Base-by-base conservation (phyloP, 2,113 vertebrate species). In the Chinchilla lanigera region DNA sequence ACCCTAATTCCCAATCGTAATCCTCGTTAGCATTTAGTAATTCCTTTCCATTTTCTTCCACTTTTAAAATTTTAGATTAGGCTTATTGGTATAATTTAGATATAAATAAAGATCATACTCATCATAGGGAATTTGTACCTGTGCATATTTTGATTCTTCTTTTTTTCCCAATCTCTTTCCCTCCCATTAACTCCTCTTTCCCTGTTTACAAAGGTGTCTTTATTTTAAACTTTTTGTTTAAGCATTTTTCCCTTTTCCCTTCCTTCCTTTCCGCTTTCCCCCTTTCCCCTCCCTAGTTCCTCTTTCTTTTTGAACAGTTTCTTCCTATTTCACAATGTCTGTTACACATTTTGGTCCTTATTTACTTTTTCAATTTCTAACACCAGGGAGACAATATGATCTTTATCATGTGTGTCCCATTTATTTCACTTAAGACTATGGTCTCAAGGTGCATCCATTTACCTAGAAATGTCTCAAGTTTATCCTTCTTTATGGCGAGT, bases 1-100 rank as follows among this genome's bases (percentile, higher is more conserved):
- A 86, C 77, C 73, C 44, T 71, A 63, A 30, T 41, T 98, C 87
- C 54, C 17, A 93, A 24, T 65, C 94, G 77, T 65, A 73, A 88
- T 88, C 17, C 52, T 71, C 89, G 33, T 89, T 78, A 96, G 44
- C n/a, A 69, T 93, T 97, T 86, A 86, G 50, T 96, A 89, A 94
- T 86, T 35, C 3, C 8, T 89, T 94, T 60, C 50, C 12, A 73
- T 84, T 94, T 95, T 75, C 81, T 94, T 86, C 38, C 35, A 60
- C 17, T 69, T 7, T 67, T 69, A n/a, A 50, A 8, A 69, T 69
- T 69, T 69, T 69, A 69, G n/a, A 20, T 69, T n/a, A 65, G 16
- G 30, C 33, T 13, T 38, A 19, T n/a, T n/a, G 35, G 35, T n/a
- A 69, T 17, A 69, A 9, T 69, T 69, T n/a, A n/a, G 65, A 69